Base-by-base conservation (phyloP, 1,140 invertebrate genomes). In the Formica selysi region DNA sequence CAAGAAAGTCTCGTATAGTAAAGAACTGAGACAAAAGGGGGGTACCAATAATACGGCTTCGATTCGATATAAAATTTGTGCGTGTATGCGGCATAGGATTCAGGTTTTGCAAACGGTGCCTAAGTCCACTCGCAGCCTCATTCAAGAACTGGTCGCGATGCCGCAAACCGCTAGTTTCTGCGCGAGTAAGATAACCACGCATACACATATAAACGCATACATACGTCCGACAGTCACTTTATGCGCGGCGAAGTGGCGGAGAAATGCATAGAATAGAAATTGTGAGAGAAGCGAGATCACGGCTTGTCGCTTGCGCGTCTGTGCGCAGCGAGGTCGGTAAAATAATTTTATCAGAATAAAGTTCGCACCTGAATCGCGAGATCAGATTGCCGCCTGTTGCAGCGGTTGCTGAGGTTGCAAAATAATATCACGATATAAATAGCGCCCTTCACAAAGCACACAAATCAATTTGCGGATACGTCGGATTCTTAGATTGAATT, bases 71-170 rank as follows among this genome's bases (percentile, higher is more conserved):
- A 19, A 80, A 32, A 67, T 54, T 85, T 36, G 59, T 70, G 84
- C 64, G 36, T 16, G 78, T 71, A 2, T 62, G 80, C 64, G 38
- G 26, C 8, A 32, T 44, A 44, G 74, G 80, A 89, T 87, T 89
- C 87, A 85, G 85, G 71, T 89, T 90, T 85, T 81, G 71, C 83
- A 76, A 90, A 89, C 74, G 87, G 64, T 76, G 87, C 29, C 87
- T 71, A 89, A 78, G 87, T 87, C 76, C 85, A 68, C 74, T 81
- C 76, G 78, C 89, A 90, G 87, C 76, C 89, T 87, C 87, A 89
- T 90, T 90, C 89, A 89, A 87, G 85, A 90, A 90, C 89, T 85
- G 87, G 89, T 90, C 87, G 84, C 54, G 59, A 68, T 44, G 79
- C 87, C 89, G 51, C 87, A 90, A 90, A 90, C 89, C 85, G 62